phyloP scores from a whole-genome alignment of 2,113 vertebrate genomes.

The Serinus canaria region DNA sequence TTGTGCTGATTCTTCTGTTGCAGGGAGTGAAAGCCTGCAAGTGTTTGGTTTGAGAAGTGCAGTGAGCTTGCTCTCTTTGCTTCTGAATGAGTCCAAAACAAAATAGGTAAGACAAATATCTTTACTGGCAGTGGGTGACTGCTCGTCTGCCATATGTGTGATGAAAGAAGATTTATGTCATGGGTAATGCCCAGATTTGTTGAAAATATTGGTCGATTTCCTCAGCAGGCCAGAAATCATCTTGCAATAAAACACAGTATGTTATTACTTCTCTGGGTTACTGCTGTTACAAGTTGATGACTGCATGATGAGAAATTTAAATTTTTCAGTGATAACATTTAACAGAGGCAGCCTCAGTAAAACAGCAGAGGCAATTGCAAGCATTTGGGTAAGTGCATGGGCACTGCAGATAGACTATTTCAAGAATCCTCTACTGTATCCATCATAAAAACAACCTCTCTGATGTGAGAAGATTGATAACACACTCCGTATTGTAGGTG shows the following conservation, averaged over 20 bases:
- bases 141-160: background rate
- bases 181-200: background rate
- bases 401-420: background rate
- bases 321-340: background rate
- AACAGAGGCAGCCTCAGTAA: background rate
- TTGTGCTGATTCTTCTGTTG: background rate
- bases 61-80: background rate
- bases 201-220: background rate
- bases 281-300: background rate
- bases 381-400: background rate
- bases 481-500: background rate
- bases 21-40: background rate
- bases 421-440: background rate
- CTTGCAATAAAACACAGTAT: background rate
- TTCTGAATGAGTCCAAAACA: background rate
- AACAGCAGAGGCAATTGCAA: background rate
- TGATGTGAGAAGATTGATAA: background rate
- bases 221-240: background rate
- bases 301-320: background rate
- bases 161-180: background rate
- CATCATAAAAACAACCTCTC: background rate
- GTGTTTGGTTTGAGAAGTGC: background rate
- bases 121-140: background rate
- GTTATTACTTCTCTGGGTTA: background rate
- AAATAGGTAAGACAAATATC: background rate